These are phyloP conservation scores for Chrysodeixis includens DNA, from an alignment of 2,888 invertebrate species.

Conservation along the genomic window DNA sequence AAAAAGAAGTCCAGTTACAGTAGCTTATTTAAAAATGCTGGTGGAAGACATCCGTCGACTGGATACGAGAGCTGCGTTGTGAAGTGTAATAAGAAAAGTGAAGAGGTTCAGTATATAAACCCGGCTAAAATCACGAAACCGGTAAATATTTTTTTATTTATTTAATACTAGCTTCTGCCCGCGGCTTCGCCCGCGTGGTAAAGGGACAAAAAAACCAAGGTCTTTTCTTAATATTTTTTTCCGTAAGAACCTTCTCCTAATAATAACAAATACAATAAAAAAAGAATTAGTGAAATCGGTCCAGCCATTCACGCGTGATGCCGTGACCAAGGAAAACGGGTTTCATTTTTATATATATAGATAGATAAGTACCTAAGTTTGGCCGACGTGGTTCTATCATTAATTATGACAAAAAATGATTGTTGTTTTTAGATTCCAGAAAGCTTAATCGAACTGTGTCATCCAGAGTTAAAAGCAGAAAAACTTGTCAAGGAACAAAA, in stretches of 20 bases:
- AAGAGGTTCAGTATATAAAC: constrained; percentile 53
- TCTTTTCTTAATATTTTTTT: no score
- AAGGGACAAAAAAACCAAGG: no score
- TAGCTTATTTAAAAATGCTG: constrained; percentile 57
- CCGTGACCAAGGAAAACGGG: no score
- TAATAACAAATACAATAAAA: no score
- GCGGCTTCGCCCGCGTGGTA: no score
- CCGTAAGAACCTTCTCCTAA: no score
- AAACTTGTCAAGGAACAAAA: constrained; percentile 23
- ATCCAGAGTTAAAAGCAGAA: constrained; percentile 60
- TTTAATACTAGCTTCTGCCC: no score
- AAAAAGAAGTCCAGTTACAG: constrained; percentile 60
- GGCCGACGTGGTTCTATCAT: neutral
- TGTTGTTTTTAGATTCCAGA: constrained; percentile 73
- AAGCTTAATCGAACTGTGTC: constrained; percentile 72
- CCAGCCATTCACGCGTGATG: no score
- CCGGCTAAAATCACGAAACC: constrained; percentile 69
- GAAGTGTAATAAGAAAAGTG: constrained; percentile 54
- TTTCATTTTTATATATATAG: no score
- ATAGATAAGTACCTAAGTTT: no score
- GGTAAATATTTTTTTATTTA: constrained; percentile 57
- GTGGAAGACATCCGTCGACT: constrained; percentile 54
- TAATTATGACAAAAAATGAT: neutral
- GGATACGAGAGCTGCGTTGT: constrained; percentile 53
- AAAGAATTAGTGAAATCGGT: no score